phyloP scores from a whole-genome alignment of 2,113 vertebrate genomes.

The Callocephalon fimbriatum region DNA sequence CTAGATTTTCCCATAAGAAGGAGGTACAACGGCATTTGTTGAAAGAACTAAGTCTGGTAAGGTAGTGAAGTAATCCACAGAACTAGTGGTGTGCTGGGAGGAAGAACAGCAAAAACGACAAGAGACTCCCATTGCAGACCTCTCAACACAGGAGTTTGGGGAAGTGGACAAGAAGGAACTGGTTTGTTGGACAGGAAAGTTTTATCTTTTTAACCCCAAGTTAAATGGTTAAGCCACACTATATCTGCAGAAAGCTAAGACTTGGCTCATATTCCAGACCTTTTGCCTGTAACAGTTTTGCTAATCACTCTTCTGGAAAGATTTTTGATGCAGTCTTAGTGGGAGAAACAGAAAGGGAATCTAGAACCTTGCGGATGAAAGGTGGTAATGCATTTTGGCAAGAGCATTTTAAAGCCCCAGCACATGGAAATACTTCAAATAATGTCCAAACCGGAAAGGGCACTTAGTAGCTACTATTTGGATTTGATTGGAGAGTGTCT shows the following conservation, averaged over 20 bases:
- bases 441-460: neutral
- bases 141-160: neutral
- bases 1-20: neutral
- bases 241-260: neutral
- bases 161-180: neutral
- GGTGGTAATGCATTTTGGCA: neutral
- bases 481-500: neutral
- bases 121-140: neutral
- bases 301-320: neutral
- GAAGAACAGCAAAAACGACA: neutral
- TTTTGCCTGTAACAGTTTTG: neutral
- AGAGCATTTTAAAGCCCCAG: neutral
- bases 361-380: neutral
- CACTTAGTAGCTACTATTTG: neutral
- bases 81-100: neutral
- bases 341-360: neutral
- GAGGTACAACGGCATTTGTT: neutral
- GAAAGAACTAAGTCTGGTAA: neutral
- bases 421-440: neutral
- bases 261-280: neutral
- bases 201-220: neutral
- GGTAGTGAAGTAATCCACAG: neutral
- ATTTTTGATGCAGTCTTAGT: neutral
- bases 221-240: neutral
- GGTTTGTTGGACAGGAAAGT: neutral